phyloP scores from a whole-genome alignment of 1,140 invertebrate species.

The Drosophila varians region DNA sequence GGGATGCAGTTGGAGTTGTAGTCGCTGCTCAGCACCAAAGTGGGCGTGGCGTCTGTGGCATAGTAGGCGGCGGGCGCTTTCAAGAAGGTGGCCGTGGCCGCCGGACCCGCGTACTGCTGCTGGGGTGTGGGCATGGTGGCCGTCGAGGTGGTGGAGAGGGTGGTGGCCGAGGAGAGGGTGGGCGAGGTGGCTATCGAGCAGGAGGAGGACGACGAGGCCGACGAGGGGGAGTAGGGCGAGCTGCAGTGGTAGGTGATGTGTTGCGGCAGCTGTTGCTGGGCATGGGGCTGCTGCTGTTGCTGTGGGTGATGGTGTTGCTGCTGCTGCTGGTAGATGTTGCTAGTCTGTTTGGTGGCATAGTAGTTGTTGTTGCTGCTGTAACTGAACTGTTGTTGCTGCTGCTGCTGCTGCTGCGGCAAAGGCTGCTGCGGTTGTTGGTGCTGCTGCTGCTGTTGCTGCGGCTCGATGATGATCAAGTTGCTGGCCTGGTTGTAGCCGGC shows the following conservation, averaged over 20 bases:
- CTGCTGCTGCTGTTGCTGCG: constrained; percentile 61
- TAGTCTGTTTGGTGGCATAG: constrained; percentile 51
- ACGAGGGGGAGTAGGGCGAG: constrained; percentile 79
- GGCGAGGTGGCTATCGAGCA: constrained; percentile 81
- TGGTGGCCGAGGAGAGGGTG: constrained; percentile 74
- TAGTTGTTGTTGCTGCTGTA: constrained; percentile 51
- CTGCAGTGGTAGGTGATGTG: constrained; percentile 73
- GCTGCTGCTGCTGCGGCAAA: constrained; percentile 38
- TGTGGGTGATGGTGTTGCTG: constrained; percentile 58
- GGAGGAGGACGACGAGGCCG: constrained; percentile 80
- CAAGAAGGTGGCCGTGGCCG: constrained; percentile 60
- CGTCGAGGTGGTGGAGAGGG: constrained; percentile 74
- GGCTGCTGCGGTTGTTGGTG: constrained; percentile 41
- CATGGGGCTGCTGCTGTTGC: constrained; percentile 47
- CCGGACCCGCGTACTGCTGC: constrained; percentile 57
- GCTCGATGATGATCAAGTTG: constrained; percentile 81
- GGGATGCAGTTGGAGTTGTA: constrained; percentile 81
- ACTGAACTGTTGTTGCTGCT: constrained; percentile 54
- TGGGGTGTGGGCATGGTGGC: constrained; percentile 77
- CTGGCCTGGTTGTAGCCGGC: constrained; percentile 63
- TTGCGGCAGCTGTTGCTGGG: constrained; percentile 51
- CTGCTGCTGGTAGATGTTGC: constrained; percentile 72
- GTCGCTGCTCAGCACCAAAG: constrained; percentile 76
- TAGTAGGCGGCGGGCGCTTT: constrained; percentile 70
- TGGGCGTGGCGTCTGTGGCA: constrained; percentile 63